Evolutionary conservation across 2,113 vertebrate genomes (phyloP), one percentile per base, ranked within the genome.

Genomic region (Gnathonemus echidnorhynchus): DNA sequence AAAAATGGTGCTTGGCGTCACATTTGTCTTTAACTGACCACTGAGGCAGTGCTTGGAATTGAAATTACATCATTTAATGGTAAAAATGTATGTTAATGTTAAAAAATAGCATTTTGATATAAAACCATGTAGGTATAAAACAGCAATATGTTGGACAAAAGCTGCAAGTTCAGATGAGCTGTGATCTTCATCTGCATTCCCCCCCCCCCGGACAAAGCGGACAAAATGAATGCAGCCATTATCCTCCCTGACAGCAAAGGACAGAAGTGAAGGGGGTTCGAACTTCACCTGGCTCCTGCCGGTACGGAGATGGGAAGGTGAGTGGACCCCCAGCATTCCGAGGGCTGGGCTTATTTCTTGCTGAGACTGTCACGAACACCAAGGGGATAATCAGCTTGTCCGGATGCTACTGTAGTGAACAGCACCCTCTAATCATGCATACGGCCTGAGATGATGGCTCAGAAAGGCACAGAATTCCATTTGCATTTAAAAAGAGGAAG

Each of bases 321-420:
- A 95, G 91, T 92, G 90, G 91, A 87, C 92, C 66, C 86, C 91
- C 92, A 90, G 92, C 93, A 94, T 95, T 94, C 94, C 88, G 90
- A 93, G 80, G 90, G 86, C 93, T 90, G 94, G 93, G 62, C 92
- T 95, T 93, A 92, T 95, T 94, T 93, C 91, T 92, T 92, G 45
- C 91, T 94, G 89, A 92, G 93, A 94, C 94, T 95, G 92, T 90
- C 89, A 90, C 92, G 94, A 94, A 91, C 92, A 92, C 90, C 92
- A 89, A 92, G 58, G 15, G 92, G 92, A 95, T 94, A 95, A 97
- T 96, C 93, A 93, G 91, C 91, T 93, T 95, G 95, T 94, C 96
- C 95, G 93, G 90, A 93, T 86, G 53, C 89, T 91, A 87, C 90
- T 0, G 0, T 92, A 91, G 92, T 92, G 93, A 95, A 94, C 95